These are phyloP conservation scores for Ceraclea dissimilis DNA, from an alignment of 2,888 invertebrate genomes.

Conservation along the genomic window DNA sequence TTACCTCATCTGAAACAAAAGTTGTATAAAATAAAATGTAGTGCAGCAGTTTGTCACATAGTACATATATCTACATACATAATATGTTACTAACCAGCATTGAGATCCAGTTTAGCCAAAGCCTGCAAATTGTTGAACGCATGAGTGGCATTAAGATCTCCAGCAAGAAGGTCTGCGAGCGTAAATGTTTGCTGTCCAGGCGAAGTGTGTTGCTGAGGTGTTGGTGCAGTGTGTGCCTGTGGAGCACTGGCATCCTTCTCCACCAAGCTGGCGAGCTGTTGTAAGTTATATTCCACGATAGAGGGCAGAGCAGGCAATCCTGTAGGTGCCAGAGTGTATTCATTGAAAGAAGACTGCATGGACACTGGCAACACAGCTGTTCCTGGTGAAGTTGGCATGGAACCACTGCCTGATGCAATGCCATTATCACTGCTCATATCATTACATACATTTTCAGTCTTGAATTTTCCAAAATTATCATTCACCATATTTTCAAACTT, in stretches of 20 bases:
- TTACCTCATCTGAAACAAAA: constrained; percentile 16
- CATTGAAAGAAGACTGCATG: constrained; percentile 69
- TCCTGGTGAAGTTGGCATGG: constrained; percentile 50
- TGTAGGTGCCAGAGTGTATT: constrained; percentile 50
- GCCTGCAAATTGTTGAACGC: constrained; percentile 86
- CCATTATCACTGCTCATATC: constrained; percentile 38
- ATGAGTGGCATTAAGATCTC: constrained; percentile 60
- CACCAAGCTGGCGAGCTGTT: constrained; percentile 74
- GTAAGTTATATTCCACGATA: constrained; percentile 81
- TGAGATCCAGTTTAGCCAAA: constrained; percentile 76
- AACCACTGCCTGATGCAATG: constrained; percentile 43
- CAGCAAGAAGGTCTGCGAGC: constrained; percentile 68
- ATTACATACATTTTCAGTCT: constrained; percentile 45
- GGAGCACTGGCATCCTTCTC: constrained; percentile 56
- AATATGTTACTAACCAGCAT: constrained; percentile 45
- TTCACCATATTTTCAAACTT: constrained; percentile 68
- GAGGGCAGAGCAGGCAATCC: constrained; percentile 48
- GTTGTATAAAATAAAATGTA: not conserved
- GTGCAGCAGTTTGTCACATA: too few relatives aligned
- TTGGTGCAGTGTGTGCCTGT: constrained; percentile 36
- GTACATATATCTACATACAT: too few relatives aligned
- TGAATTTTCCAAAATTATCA: constrained; percentile 67
- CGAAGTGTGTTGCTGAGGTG: constrained; percentile 46
- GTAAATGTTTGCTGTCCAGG: constrained; percentile 61
- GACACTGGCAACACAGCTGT: constrained; percentile 64